A percentile compares a stretch with the other conserved stretches of the same genome.
phyloP scores from a whole-genome alignment of 2,888 invertebrate genomes.

The Caenorhabditis auriculariae region DNA sequence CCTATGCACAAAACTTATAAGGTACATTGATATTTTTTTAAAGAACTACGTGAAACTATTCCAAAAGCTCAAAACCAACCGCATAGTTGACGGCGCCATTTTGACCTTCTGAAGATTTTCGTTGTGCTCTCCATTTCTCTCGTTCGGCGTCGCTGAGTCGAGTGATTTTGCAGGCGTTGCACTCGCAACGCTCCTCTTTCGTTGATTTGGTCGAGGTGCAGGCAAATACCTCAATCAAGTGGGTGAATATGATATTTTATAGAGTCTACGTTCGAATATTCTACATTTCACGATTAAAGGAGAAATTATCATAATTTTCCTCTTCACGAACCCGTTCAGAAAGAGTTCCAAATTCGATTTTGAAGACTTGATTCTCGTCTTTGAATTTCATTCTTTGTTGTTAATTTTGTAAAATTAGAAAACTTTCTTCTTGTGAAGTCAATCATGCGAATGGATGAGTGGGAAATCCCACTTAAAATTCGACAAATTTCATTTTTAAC shows the following conservation, averaged over 20 bases:
- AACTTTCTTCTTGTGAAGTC: not conserved
- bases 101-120: not conserved
- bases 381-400: not conserved
- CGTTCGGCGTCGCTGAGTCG: conserved; percentile 19
- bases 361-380: not conserved
- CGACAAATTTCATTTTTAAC: not conserved
- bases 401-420: not conserved
- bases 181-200: conserved; percentile 33
- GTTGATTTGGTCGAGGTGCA: conserved; percentile 7
- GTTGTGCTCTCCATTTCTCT: not conserved
- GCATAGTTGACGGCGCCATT: too few species aligned
- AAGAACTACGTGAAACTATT: too few species aligned
- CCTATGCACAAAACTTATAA: too few species aligned
- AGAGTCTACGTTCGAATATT: too few species aligned
- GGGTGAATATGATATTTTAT: too few species aligned
- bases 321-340: too few species aligned
- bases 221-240: conserved; percentile 5
- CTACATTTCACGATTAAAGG: too few species aligned
- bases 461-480: too few species aligned
- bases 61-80: too few species aligned
- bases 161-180: conserved; percentile 30
- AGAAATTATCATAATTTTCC: too few species aligned
- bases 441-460: too few species aligned
- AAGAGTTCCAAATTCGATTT: not conserved
- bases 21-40: too few species aligned